A percentile compares a stretch with the other conserved stretches of the same genome.
These are phyloP conservation scores for Pegoplata infirma DNA, from an alignment of 2,888 invertebrate species.

Conservation along the genomic window DNA sequence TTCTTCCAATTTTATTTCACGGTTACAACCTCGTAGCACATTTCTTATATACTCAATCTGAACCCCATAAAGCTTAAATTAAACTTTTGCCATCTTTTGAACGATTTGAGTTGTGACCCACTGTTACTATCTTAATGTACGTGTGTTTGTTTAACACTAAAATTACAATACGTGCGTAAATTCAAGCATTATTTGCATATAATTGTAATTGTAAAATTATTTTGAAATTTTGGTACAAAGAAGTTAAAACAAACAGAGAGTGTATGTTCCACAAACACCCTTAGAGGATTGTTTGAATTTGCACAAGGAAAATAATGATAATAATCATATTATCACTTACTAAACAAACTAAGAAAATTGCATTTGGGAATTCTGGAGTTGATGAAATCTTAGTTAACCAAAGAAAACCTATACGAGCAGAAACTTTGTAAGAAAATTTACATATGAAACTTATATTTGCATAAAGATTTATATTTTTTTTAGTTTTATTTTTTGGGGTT, in stretches of 20 bases:
- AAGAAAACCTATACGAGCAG: constrained; percentile 11
- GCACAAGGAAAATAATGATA: constrained; percentile 16
- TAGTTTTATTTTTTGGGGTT: no score
- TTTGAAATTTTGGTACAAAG: neutral
- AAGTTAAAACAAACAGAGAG: constrained; percentile 10
- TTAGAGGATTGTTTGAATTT: neutral
- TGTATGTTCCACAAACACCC: neutral
- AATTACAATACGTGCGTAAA: constrained; percentile 61
- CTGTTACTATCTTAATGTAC: neutral
- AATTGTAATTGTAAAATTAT: constrained; percentile 56
- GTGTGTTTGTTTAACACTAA: constrained; percentile 40
- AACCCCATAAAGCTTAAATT: no score
- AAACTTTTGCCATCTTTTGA: no score
- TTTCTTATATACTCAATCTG: no score
- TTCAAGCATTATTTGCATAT: constrained; percentile 31
- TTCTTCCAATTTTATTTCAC: no score
- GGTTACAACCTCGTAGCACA: no score
- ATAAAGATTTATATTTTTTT: no score
- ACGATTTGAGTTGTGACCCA: no score
- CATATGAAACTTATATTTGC: constrained; percentile 24
- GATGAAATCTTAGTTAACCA: neutral
- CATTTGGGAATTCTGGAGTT: constrained; percentile 54
- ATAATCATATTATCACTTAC: constrained; percentile 61
- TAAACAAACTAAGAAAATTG: constrained; percentile 60
- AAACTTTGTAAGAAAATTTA: constrained; percentile 20